Evolutionary conservation across 2,888 invertebrate species (phyloP), one percentile per base, ranked within the genome.

Genomic region (Sepioteuthis lessoniana): DNA sequence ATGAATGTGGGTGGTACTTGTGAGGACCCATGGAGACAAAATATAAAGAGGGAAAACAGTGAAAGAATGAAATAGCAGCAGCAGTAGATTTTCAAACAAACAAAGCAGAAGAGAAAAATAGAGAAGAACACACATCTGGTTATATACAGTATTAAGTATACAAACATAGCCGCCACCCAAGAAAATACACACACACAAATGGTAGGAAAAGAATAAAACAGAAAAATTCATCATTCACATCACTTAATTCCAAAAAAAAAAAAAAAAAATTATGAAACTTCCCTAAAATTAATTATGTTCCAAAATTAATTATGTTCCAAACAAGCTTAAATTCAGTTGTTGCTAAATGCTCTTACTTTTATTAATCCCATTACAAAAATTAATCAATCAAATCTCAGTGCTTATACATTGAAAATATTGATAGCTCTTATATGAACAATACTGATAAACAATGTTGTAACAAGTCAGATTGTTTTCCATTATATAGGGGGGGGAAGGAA

Each of bases 1-100:
- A n/a, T 76, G 76, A 76, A n/a, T 76, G 76, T 76, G 76, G 76
- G 76, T 76, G 76, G 76, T 76, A 76, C 76, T 76, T n/a, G 76
- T 10, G 21, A n/a, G 8, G 76, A n/a, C n/a, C 76, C 76, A n/a
- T 76, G 76, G n/a, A n/a, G n/a, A 76, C n/a, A 76, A 76, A n/a
- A 76, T 76, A 76, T n/a, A 8, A 16, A 76, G 76, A 76, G n/a
- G n/a, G 76, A n/a, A 16, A n/a, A 31, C 7, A 16, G 76, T n/a
- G n/a, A 16, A 2, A 2, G n/a, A n/a, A 31, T 8, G n/a, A n/a
- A 76, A 10, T 3, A 76, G 10, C n/a, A 31, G 76, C 76, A 76
- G 42, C n/a, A n/a, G n/a, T n/a, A n/a, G 4, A n/a, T 76, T 76
- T 76, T 76, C 76, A 76, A 76, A 76, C 76, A 76, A 76, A 76